Conservation (phyloP, 2,797 vertebrate genomes). For the Rhinichthys osculus region DNA sequence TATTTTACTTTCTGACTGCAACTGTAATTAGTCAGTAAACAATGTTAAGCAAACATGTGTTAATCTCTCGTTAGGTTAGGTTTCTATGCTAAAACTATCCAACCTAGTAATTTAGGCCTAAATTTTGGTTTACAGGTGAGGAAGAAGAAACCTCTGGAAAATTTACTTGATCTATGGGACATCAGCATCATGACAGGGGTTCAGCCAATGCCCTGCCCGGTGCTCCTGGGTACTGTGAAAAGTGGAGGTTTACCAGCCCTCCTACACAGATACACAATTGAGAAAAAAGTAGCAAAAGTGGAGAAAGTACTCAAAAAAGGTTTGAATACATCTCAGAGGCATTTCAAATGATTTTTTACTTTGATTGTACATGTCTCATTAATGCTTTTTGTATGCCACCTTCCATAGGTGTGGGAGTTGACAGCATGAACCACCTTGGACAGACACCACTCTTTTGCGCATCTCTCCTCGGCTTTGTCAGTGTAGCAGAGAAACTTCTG, state of each 20-base stretch:
- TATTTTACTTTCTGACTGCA: background rate
- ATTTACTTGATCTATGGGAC: background rate
- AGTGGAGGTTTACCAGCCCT: conserved; percentile 75
- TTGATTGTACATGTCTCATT: background rate
- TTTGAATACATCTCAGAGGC: conserved; percentile 54
- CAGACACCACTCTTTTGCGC: conserved; percentile 85
- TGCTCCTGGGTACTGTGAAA: conserved; percentile 78
- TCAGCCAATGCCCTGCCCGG: conserved; percentile 78
- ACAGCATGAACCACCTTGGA: conserved; percentile 81
- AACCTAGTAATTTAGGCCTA: background rate
- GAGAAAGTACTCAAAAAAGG: conserved; percentile 86
- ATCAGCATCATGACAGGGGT: conserved; percentile 54
- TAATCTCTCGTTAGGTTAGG: background rate
- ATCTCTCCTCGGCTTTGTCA: conserved; percentile 78
- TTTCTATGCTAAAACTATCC: background rate
- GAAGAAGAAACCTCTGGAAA: background rate
- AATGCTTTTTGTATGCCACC: background rate
- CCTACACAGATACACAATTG: conserved; percentile 79
- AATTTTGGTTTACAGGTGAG: background rate
- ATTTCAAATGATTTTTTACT: background rate
- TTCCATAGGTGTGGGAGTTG: conserved; percentile 74
- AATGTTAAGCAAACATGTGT: background rate
- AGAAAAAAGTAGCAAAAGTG: conserved; percentile 78
- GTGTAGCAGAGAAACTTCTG: conserved; percentile 80
- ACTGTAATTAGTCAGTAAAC: background rate